Evolutionary conservation across 30 jellyfish, hydroid and myxozoan species (phyloP).

Genomic region (Sanderia malayensis): DNA sequence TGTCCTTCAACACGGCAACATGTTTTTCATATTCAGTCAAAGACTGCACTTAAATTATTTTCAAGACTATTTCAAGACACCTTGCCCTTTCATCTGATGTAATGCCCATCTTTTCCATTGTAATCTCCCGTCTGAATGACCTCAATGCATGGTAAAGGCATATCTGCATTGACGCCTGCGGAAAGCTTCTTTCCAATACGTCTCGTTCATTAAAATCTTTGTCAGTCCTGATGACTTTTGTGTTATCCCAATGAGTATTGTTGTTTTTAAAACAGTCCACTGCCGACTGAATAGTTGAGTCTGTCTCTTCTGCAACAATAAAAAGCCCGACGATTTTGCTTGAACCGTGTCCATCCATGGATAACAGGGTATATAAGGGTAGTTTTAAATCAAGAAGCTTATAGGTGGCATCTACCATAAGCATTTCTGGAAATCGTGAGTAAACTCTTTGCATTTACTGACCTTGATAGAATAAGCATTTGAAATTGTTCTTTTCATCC

Average conservation of each 20-base stretch:
- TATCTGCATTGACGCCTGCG: background rate
- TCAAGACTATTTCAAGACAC: conserved; percentile 25
- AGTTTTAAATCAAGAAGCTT: background rate
- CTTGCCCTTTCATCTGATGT: conserved; percentile 41
- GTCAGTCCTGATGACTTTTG: background rate
- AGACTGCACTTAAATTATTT: conserved; percentile 9
- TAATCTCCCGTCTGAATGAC: conserved; percentile 38
- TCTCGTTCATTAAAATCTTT: background rate
- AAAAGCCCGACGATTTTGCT: background rate
- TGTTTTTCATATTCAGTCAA: conserved; percentile 15
- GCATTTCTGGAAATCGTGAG: background rate
- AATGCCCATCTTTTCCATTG: conserved; percentile 58
- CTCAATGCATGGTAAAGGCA: conserved; percentile 25
- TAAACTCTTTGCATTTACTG: background rate
- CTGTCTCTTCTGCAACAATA: background rate
- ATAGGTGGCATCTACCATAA: background rate
- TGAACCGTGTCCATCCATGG: background rate
- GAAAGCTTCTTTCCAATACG: background rate
- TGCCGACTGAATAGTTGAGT: background rate
- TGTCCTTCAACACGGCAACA: conserved; percentile 11
- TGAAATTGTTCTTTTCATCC: background rate
- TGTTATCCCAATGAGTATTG: background rate
- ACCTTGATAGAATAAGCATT: background rate
- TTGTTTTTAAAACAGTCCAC: background rate
- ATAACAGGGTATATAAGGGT: background rate